A percentile compares a stretch with the other conserved stretches of the same genome.
Conservation (phyloP, 35 echinoderm and acorn worm genomes). For the Apostichopus californicus region DNA sequence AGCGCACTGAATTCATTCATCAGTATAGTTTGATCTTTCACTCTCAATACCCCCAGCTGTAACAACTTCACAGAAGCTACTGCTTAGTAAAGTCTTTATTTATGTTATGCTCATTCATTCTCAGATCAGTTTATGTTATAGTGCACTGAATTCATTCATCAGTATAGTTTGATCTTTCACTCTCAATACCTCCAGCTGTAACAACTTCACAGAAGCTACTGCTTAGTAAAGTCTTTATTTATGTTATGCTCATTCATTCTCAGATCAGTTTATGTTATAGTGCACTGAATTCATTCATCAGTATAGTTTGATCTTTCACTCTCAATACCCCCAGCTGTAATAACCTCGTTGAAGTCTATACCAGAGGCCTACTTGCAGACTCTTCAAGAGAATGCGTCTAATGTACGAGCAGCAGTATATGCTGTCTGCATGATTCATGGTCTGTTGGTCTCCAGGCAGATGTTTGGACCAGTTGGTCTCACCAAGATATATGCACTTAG, state of each 20-base stretch:
- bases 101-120: no score
- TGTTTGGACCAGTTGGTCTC: conserved; percentile 81
- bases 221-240: no score
- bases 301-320: background rate
- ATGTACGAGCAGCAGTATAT: conserved; percentile 49
- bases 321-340: conserved; percentile 61
- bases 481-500: conserved; percentile 76
- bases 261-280: background rate
- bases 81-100: no score
- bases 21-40: no score
- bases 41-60: no score
- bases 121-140: background rate
- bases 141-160: background rate
- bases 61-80: no score
- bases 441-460: conserved; percentile 74
- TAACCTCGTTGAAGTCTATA: conserved; percentile 72
- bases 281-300: background rate
- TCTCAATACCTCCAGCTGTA: no score
- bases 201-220: no score
- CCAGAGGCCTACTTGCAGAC: conserved; percentile 28
- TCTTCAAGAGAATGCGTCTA: conserved; percentile 61
- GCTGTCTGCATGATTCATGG: conserved; percentile 87
- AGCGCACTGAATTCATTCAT: no score
- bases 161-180: no score
- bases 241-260: no score